These are phyloP conservation scores for Pelusios castaneus DNA, from an alignment of 2,113 vertebrate genomes.

Conservation along the genomic window DNA sequence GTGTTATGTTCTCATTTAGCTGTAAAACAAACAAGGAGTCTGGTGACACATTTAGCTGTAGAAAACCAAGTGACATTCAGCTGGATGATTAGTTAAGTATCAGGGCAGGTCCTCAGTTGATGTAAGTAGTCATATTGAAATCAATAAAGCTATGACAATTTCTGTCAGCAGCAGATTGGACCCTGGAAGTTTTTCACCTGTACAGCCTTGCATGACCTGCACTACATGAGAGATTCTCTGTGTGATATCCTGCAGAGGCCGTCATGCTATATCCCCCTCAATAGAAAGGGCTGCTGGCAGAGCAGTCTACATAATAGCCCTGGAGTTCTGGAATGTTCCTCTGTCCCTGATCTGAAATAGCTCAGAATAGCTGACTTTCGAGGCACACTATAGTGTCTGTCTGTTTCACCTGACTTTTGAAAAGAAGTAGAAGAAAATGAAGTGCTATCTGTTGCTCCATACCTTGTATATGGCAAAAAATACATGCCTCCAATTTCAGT, in stretches of 20 bases:
- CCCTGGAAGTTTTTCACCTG: background rate
- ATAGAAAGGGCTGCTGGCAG: background rate
- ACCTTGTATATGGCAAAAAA: background rate
- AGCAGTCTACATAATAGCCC: background rate
- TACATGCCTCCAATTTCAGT: background rate
- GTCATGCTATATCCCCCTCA: fast-evolving
- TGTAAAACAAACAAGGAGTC: too few relatives aligned
- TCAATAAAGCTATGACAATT: background rate
- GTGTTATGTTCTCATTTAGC: background rate
- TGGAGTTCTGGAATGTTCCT: background rate
- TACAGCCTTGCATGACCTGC: background rate
- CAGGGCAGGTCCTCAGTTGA: fast-evolving
- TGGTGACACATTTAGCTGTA: background rate
- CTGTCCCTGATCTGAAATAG: background rate
- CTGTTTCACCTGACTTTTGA: background rate
- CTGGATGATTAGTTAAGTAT: fast-evolving
- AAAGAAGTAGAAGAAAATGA: background rate
- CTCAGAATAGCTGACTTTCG: background rate
- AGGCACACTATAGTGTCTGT: fast-evolving
- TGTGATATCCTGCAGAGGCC: fast-evolving
- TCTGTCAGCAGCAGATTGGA: background rate
- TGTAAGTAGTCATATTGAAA: background rate
- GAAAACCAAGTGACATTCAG: background rate
- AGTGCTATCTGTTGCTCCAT: background rate
- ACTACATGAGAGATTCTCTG: background rate